Percentiles rank a stretch among this genome's conserved stretches.
phyloP scores from a whole-genome alignment of 2,797 vertebrate species.

The Liasis olivaceus region DNA sequence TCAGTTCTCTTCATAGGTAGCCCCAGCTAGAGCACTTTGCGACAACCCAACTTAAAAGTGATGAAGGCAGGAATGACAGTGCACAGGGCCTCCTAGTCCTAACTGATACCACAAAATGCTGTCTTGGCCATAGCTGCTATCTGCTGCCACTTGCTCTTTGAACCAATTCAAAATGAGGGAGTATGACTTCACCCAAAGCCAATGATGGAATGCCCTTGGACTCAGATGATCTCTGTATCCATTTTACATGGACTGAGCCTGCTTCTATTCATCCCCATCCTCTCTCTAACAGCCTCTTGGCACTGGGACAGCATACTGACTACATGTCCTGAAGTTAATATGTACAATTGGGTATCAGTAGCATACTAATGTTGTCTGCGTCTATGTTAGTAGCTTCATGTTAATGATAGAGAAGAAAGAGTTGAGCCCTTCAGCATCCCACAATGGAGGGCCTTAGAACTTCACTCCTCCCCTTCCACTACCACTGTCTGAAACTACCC shows the following conservation, averaged over 20 bases:
- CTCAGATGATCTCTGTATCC: neutral
- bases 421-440: neutral
- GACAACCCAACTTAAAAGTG: neutral
- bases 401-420: neutral
- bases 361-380: neutral
- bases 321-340: neutral
- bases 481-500: neutral
- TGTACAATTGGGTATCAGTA: neutral
- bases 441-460: neutral
- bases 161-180: neutral
- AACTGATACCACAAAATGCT: neutral
- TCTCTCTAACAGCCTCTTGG: neutral
- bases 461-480: neutral
- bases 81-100: neutral
- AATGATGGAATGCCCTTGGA: neutral
- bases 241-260: neutral
- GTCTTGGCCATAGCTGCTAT: neutral
- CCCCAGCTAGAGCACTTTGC: neutral
- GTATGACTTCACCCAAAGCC: neutral
- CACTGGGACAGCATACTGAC: neutral
- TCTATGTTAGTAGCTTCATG: neutral
- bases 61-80: neutral
- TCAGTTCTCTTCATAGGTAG: neutral
- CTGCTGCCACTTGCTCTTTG: neutral
- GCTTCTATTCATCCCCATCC: neutral